Conservation (phyloP, 2,797 vertebrate genomes). For the Takifugu ocellatus region DNA sequence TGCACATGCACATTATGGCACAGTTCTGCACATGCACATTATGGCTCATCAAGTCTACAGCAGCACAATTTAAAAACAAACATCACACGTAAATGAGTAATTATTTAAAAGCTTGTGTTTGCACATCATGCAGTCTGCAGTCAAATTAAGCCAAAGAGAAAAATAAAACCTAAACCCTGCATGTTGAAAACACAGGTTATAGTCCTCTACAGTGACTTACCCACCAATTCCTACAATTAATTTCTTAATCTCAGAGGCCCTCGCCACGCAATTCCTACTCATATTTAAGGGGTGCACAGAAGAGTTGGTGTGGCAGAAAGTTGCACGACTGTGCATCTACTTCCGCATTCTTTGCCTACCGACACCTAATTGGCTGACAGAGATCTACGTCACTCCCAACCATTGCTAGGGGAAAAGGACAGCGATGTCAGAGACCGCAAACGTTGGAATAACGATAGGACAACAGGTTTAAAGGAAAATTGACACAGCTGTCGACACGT, state of each 20-base stretch:
- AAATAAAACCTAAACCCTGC: not conserved
- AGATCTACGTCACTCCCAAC: slow-evolving; percentile 6
- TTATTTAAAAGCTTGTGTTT: not conserved
- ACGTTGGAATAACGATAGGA: too few relatives aligned
- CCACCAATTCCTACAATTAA: slow-evolving; percentile 88
- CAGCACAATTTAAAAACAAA: not conserved
- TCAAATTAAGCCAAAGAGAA: slow-evolving; percentile 3
- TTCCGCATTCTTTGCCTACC: slow-evolving; percentile 14
- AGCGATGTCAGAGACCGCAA: too few relatives aligned
- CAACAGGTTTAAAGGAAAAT: too few relatives aligned
- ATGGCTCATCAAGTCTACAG: not conserved
- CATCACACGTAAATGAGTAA: not conserved
- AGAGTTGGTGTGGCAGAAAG: not conserved
- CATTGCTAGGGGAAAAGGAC: too few relatives aligned
- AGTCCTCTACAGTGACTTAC: slow-evolving; percentile 72
- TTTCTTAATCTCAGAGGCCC: slow-evolving; percentile 73
- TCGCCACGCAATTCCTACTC: not conserved
- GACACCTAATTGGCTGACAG: slow-evolving; percentile 40
- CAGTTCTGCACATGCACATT: not conserved
- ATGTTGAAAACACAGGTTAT: slow-evolving; percentile 6
- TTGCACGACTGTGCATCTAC: too few relatives aligned
- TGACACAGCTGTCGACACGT: too few relatives aligned
- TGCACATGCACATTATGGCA: too few relatives aligned
- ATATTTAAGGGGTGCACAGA: not conserved
- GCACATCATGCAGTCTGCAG: not conserved